Evolutionary conservation across 2,888 invertebrate genomes (phyloP), one percentile per base, ranked within the genome.

Genomic region (Drosophila incognita): DNA sequence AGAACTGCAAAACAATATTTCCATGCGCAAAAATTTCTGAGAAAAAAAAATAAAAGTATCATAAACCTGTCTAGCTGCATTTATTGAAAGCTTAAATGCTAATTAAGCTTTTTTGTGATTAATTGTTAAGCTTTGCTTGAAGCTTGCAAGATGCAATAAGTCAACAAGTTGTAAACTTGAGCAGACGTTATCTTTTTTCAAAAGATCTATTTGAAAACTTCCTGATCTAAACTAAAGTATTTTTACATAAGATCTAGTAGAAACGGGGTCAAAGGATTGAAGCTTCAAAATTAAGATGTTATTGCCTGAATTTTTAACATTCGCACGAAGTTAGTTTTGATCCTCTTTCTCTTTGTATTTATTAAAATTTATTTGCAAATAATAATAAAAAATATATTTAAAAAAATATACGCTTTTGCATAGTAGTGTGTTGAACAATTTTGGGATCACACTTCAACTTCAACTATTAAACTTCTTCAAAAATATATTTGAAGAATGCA

Each of bases 11-110:
- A 29, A 29, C 18, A 35, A 64, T 51, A 31, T 13, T 51, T 59
- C 24, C 24, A 36, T 29, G 27, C 27, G 35, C 42, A n/a, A 49
- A 15, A 42, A 18, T 13, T 70, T 75, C 57, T 48, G 11, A n/a
- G 27, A 27, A 77, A 70, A 42, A 38, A 51, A 7, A 29, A 48
- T 24, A 13, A n/a, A 53, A 42, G 49, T 71, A 27, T 58, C 38
- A 29, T 31, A 76, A 76, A 80, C 81, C 64, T 15, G 81, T 80
- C 46, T 0, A 58, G 48, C 48, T 63, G 36, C 66, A 76, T 67
- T 66, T n/a, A 57, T 15, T 36, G 1, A 60, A 70, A 57, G 49
- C 33, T 75, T 24, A 7, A 21, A 36, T 18, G 38, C 10, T 31
- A 1, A 5, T 4, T 18, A 74, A 76, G 79, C 74, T 79, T 42